These are phyloP conservation scores for Eidolon helvum DNA, from an alignment of 2,113 vertebrate genomes.

Conservation along the genomic window DNA sequence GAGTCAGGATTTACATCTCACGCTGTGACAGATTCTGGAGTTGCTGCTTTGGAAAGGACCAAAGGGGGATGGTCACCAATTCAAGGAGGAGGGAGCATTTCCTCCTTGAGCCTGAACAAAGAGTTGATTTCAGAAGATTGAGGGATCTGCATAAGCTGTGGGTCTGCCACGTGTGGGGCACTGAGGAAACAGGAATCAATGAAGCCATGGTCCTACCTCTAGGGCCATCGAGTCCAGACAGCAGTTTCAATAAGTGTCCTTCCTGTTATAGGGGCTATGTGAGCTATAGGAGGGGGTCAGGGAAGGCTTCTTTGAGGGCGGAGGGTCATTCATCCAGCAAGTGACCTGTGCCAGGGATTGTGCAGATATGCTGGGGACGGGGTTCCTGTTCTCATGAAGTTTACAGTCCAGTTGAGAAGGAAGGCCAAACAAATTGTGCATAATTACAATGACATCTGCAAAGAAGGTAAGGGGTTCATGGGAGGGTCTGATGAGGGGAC, in stretches of 20 bases:
- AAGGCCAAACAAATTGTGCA: not conserved
- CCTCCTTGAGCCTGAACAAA: not conserved
- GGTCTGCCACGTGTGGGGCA: accelerated
- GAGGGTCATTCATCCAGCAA: not conserved
- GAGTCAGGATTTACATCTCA: not conserved
- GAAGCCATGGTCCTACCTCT: not conserved
- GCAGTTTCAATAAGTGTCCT: no score
- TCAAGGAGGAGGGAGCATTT: not conserved
- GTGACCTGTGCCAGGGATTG: not conserved
- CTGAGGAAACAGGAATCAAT: no score
- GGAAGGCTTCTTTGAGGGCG: not conserved
- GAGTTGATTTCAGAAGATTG: not conserved
- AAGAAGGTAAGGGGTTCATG: not conserved
- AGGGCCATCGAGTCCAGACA: not conserved
- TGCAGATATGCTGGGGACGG: not conserved
- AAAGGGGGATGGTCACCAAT: accelerated
- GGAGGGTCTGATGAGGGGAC: not conserved
- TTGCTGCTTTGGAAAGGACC: not conserved
- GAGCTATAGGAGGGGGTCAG: not conserved
- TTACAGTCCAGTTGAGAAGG: not conserved
- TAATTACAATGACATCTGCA: not conserved
- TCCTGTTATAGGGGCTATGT: no score
- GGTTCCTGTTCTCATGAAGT: not conserved
- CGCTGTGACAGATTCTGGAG: accelerated
- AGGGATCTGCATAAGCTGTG: not conserved